These are phyloP conservation scores for Macrobrachium nipponense DNA, from an alignment of 1,140 invertebrate genomes.

Conservation along the genomic window DNA sequence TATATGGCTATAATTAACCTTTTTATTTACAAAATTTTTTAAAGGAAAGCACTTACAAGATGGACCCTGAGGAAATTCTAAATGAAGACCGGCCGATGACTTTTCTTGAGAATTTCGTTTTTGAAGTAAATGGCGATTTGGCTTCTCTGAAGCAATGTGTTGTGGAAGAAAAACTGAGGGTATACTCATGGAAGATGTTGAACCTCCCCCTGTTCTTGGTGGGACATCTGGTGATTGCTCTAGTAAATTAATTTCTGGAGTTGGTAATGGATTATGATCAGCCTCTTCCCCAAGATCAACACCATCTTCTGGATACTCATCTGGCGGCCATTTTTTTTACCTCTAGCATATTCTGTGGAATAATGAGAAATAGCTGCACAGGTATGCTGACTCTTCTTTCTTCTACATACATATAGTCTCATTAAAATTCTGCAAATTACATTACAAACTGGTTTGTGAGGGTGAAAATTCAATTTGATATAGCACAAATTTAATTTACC, in stretches of 20 bases:
- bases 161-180: constrained; percentile 44
- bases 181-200: constrained; percentile 36
- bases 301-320: constrained; percentile 51
- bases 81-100: constrained; percentile 46
- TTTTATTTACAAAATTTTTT: neutral
- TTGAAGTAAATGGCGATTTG: constrained; percentile 21
- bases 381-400: too few relatives aligned
- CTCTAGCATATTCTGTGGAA: constrained; percentile 53
- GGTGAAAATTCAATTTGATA: too few relatives aligned
- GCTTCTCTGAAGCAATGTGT: constrained; percentile 37
- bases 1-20: too few relatives aligned
- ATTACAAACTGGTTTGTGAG: too few relatives aligned
- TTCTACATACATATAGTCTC: too few relatives aligned
- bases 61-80: constrained; percentile 61
- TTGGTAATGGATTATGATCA: constrained; percentile 37
- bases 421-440: too few relatives aligned
- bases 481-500: too few relatives aligned
- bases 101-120: constrained; percentile 56
- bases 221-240: constrained; percentile 39
- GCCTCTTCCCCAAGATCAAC: constrained; percentile 36
- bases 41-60: constrained; percentile 52
- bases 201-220: constrained; percentile 23
- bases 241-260: constrained; percentile 49
- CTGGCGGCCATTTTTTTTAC: constrained; percentile 59
- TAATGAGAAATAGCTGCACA: constrained; percentile 1